Evolutionary conservation across 2,888 invertebrate genomes (phyloP).

Genomic region (Drosophila subquinaria): DNA sequence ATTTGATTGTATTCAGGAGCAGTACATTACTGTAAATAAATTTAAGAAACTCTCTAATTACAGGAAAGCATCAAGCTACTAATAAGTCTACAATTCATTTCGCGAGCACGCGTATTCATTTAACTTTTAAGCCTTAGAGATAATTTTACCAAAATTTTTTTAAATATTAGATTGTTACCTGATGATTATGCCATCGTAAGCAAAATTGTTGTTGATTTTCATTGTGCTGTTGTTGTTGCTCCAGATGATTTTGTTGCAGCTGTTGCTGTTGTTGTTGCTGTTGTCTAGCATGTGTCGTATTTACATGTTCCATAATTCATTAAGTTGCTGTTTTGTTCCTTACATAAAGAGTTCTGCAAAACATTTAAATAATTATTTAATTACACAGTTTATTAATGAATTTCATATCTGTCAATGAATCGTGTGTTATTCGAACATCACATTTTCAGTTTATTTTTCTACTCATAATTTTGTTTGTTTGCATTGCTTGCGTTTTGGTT

Average conservation of each 20-base stretch:
- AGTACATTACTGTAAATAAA: no score
- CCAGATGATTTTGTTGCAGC: conserved; percentile 65
- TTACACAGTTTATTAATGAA: conserved; percentile 14
- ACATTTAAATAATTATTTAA: conserved; percentile 24
- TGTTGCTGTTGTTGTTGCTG: conserved; percentile 69
- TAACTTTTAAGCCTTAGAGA: not conserved
- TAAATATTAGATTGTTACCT: conserved; percentile 86
- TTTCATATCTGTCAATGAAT: conserved; percentile 1
- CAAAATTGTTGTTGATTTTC: conserved; percentile 90
- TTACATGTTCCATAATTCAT: conserved; percentile 84
- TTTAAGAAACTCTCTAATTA: no score
- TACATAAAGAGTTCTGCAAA: conserved; percentile 56
- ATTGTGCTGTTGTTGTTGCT: conserved; percentile 74
- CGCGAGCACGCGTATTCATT: not conserved
- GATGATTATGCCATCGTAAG: conserved; percentile 94
- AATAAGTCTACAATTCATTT: not conserved
- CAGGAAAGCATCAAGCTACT: no score
- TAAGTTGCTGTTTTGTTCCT: conserved; percentile 46
- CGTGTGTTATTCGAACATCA: conserved; percentile 21
- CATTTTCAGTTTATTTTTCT: conserved; percentile 41
- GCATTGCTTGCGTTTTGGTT: conserved; percentile 45
- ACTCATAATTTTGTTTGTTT: conserved; percentile 72
- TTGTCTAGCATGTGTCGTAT: conserved; percentile 74
- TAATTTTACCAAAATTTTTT: not conserved
- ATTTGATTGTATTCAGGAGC: no score